A percentile compares a stretch with the other conserved stretches of the same genome.
Conservation (phyloP, 2,888 invertebrate species). For the Synergus itoensis region DNA sequence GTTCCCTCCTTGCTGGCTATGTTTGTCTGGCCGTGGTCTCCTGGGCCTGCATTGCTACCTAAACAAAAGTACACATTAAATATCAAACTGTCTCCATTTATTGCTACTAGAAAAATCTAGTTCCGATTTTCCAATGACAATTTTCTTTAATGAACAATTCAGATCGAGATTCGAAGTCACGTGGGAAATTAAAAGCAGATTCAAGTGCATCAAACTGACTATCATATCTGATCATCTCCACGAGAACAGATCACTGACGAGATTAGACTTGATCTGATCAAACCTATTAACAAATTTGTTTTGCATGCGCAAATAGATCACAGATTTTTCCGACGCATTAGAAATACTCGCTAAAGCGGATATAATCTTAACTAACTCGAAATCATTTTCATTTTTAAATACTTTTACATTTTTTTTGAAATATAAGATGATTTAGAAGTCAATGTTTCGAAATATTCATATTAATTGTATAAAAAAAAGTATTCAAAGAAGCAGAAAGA, state of each 20-base stretch:
- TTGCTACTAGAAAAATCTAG: background rate
- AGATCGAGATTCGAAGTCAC: background rate
- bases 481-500: too few species aligned
- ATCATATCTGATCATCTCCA: background rate
- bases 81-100: background rate
- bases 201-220: background rate
- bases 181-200: background rate
- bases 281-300: background rate
- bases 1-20: slow-evolving; percentile 70
- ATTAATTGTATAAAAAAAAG: too few species aligned
- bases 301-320: background rate
- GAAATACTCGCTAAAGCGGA: background rate
- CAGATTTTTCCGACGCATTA: background rate
- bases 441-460: too few species aligned
- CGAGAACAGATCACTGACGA: background rate
- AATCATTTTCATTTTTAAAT: too few species aligned
- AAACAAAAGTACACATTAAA: slow-evolving; percentile 52
- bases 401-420: too few species aligned
- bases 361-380: too few species aligned
- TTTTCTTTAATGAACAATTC: background rate
- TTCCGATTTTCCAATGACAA: background rate
- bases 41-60: slow-evolving; percentile 72
- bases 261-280: background rate
- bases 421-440: too few species aligned
- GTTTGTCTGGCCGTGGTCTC: slow-evolving; percentile 64